These are phyloP conservation scores for Alexandromys fortis DNA, from an alignment of 2,113 vertebrate species.

Conservation along the genomic window DNA sequence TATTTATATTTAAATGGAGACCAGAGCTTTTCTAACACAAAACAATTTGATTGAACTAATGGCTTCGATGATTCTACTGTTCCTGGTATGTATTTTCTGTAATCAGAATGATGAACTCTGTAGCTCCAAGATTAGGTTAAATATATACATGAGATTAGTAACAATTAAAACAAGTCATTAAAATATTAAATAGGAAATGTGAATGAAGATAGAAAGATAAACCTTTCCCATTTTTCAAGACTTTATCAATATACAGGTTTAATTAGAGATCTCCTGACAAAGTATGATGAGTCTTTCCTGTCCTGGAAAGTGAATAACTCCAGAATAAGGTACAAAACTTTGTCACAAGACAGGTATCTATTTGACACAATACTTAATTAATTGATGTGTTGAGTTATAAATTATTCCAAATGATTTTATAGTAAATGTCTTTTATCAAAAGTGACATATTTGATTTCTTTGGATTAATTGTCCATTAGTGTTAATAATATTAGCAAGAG, in stretches of 20 bases:
- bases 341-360: not conserved
- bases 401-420: conserved; percentile 5
- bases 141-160: not conserved
- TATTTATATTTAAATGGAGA: conserved; percentile 3
- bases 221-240: not conserved
- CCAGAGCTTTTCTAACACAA: not conserved
- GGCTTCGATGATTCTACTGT: not conserved
- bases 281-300: not conserved
- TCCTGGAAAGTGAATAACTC: not conserved
- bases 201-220: not conserved
- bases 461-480: not conserved
- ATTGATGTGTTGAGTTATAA: not conserved
- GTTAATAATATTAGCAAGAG: not conserved
- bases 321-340: not conserved
- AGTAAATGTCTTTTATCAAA: not conserved
- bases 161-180: not conserved
- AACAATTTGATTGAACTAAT: not conserved
- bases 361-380: not conserved
- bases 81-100: not conserved
- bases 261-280: not conserved
- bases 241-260: not conserved
- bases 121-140: not conserved
- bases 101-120: not conserved
- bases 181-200: not conserved
- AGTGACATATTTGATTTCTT: not conserved